phyloP scores from a whole-genome alignment of 2,888 invertebrate species.

The Deroplatys truncata region DNA sequence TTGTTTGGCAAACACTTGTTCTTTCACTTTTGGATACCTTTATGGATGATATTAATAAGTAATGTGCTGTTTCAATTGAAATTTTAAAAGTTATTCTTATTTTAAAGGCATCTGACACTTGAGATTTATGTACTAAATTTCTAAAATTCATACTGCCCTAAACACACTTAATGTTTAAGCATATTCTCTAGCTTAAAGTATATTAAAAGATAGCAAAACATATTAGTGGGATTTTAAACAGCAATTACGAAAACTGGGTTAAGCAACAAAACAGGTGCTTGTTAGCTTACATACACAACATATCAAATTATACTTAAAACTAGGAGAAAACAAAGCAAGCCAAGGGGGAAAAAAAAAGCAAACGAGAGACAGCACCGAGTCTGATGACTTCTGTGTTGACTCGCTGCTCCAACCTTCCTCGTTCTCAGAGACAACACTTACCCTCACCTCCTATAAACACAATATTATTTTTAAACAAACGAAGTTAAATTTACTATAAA shows the following conservation, averaged over 20 bases:
- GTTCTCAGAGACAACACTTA: conserved; percentile 32
- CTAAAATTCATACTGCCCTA: neutral
- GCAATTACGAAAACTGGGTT: neutral
- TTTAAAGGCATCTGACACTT: neutral
- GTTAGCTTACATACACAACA: neutral
- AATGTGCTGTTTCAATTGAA: too few species aligned
- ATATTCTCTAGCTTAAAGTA: neutral
- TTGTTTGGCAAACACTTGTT: too few species aligned
- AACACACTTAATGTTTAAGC: neutral
- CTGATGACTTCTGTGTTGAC: conserved; percentile 6
- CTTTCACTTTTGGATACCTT: too few species aligned
- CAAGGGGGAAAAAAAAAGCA: neutral
- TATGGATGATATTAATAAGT: too few species aligned
- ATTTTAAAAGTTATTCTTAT: neutral
- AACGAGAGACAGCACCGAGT: conserved; percentile 19
- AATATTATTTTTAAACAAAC: neutral
- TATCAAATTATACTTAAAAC: neutral
- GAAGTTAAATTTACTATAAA: neutral
- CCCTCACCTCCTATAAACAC: conserved; percentile 35
- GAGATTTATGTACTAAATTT: neutral
- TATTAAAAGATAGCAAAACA: neutral
- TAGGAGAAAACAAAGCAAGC: neutral
- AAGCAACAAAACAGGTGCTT: neutral
- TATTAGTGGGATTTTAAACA: neutral
- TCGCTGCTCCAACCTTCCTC: conserved; percentile 14